Percentiles rank a stretch among this genome's conserved stretches.
These are phyloP conservation scores for Lophius americanus DNA, from an alignment of 2,797 vertebrate species.

Conservation along the genomic window DNA sequence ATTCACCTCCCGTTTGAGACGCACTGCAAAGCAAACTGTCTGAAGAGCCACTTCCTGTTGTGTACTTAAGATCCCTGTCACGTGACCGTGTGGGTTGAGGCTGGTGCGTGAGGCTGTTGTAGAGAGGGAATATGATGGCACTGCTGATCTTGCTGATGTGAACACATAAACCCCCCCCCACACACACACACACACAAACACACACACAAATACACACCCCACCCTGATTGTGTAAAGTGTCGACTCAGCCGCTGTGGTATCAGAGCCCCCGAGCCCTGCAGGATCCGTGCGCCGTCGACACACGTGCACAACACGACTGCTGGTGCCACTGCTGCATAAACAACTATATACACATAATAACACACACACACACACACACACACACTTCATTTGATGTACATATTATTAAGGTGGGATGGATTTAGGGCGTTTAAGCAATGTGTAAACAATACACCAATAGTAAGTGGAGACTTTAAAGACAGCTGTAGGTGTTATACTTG, in stretches of 20 bases:
- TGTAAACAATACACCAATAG: not conserved
- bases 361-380: constrained; percentile 11
- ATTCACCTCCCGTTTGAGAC: constrained; percentile 67
- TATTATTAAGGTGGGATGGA: too few species aligned
- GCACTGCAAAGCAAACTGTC: constrained; percentile 72
- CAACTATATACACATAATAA: not conserved
- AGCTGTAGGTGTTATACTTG: not conserved
- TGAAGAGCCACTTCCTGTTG: constrained; percentile 82
- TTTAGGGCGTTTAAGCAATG: not conserved
- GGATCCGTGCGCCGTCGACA: constrained; percentile 41
- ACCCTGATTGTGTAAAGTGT: constrained; percentile 78
- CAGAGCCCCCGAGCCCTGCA: constrained; percentile 49
- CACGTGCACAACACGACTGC: constrained; percentile 1
- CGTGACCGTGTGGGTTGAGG: constrained; percentile 75
- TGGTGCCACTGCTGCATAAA: too few species aligned
- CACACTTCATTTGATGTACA: not conserved
- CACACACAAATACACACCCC: not conserved
- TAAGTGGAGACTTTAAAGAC: not conserved
- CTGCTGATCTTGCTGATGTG: constrained; percentile 81
- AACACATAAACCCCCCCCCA: constrained; percentile 33
- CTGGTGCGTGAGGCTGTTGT: constrained; percentile 53
- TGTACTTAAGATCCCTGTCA: constrained; percentile 79
- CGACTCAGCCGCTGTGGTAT: constrained; percentile 76
- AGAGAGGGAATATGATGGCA: constrained; percentile 71
- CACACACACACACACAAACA: not conserved